Base-by-base conservation (phyloP, 2,113 vertebrate species). In the Meleagris gallopavo region DNA sequence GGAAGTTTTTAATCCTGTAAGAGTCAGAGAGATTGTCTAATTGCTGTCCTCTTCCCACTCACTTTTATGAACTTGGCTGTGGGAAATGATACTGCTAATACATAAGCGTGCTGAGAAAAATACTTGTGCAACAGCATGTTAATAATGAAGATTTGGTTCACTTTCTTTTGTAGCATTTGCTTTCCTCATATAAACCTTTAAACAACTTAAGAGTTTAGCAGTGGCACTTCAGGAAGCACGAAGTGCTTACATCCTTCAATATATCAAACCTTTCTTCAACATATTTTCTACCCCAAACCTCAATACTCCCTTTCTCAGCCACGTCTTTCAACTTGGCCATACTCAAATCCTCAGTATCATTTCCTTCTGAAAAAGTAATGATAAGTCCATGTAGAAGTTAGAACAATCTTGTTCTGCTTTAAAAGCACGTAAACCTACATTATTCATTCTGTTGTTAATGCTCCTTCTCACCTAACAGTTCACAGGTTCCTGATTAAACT, bases 1-100 rank as follows among this genome's bases (percentile, higher is more conserved):
- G 72, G 43, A 86, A 83, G 69, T 62, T 83, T 94, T 91, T 78
- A 88, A 95, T 95, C 69, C 65, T 43, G 25, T 80, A 83, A 67
- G 83, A 96, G 48, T 83, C 69, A 60, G 60, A 48, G n/a, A 77
- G 64, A 93, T 94, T 86, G 88, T 72, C 86, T 93, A 90, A 91
- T 90, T 87, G 88, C 60, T 54, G 62, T 36, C 87, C 70, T 81
- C 69, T 41, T 88, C 66, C 74, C 69, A 24, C n/a, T 64, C 72
- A 21, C 52, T 88, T 85, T 86, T 69, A 81, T 81, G 79, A 83
- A 45, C 30, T 91, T 38, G 57, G 46, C 70, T 84, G 79, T 65
- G 27, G 82, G 34, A 83, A 88, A 89, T 71, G 27, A 90, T 21
- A 18, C 67, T 89, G n/a, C 25, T 84, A 82, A 36, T 66, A 90